phyloP scores from a whole-genome alignment of 2,888 invertebrate genomes.

The Galerucella nymphaeae region DNA sequence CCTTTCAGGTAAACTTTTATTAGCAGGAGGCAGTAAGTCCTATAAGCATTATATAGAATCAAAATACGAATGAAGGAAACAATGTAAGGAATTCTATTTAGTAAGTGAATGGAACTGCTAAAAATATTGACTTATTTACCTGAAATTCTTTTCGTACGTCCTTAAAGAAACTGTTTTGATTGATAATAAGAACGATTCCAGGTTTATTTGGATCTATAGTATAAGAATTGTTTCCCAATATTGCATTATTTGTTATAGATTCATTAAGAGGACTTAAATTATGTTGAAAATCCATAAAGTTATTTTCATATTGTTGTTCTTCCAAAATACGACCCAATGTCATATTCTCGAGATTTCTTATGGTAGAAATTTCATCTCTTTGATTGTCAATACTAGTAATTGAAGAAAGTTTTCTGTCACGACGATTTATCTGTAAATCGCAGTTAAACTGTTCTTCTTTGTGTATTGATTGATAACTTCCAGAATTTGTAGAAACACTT shows the following conservation, averaged over 20 bases:
- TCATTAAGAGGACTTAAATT: constrained; percentile 4
- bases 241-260: neutral
- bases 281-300: constrained; percentile 31
- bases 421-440: constrained; percentile 6
- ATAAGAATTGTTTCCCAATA: constrained; percentile 47
- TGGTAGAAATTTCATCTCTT: neutral
- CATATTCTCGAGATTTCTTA: neutral
- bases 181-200: constrained; percentile 64
- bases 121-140: constrained; percentile 23
- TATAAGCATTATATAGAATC: constrained; percentile 35
- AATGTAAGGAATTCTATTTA: neutral
- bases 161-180: constrained; percentile 60
- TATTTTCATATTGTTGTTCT: constrained; percentile 20
- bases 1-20: constrained; percentile 55
- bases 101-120: neutral
- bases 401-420: constrained; percentile 15
- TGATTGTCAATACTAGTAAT: constrained; percentile 36
- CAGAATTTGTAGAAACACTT: neutral
- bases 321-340: neutral
- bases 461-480: constrained; percentile 17
- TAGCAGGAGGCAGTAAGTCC: constrained; percentile 51
- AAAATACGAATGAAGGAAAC: neutral
- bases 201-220: constrained; percentile 54
- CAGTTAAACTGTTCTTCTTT: neutral
- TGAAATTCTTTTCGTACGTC: constrained; percentile 47